These are phyloP conservation scores for Rhagonycha fulva DNA, from an alignment of 2,888 invertebrate species.

Conservation along the genomic window DNA sequence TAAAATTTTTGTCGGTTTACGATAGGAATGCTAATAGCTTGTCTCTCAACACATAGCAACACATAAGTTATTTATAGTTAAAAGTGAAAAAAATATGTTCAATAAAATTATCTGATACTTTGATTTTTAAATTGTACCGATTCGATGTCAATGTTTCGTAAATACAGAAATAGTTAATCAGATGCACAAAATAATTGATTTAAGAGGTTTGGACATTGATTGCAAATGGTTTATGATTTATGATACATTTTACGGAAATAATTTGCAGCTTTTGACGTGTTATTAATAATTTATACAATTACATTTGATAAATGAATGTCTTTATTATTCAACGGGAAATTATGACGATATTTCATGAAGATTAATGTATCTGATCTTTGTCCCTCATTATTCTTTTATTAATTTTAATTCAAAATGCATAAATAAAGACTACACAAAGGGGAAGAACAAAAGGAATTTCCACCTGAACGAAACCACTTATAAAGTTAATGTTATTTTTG, in stretches of 20 bases:
- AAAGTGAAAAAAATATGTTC: conserved; percentile 24
- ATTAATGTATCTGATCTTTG: conserved; percentile 44
- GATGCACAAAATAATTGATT: conserved; percentile 23
- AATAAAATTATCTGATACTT: conserved; percentile 28
- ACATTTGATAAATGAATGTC: conserved; percentile 50
- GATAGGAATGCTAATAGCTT: conserved; percentile 40
- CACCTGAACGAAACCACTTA: background rate
- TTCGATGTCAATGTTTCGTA: background rate
- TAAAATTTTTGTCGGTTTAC: conserved; percentile 37
- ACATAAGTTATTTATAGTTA: conserved; percentile 38
- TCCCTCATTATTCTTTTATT: conserved; percentile 34
- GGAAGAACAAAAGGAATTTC: background rate
- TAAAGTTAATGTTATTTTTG: background rate
- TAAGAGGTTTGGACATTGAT: conserved; percentile 26
- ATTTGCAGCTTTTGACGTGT: conserved; percentile 51
- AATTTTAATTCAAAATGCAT: conserved; percentile 26
- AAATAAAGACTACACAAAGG: conserved; percentile 3
- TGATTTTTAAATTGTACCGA: background rate
- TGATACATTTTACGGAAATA: conserved; percentile 46
- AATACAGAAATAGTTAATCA: conserved; percentile 5
- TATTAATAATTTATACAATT: conserved; percentile 52
- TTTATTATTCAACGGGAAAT: conserved; percentile 52
- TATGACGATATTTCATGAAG: conserved; percentile 50
- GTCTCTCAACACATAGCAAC: conserved; percentile 34
- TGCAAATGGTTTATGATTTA: conserved; percentile 44